Evolutionary conservation across 2,113 vertebrate genomes (phyloP), one percentile per base, ranked within the genome.

Genomic region (Muntiacus muntjak): DNA sequence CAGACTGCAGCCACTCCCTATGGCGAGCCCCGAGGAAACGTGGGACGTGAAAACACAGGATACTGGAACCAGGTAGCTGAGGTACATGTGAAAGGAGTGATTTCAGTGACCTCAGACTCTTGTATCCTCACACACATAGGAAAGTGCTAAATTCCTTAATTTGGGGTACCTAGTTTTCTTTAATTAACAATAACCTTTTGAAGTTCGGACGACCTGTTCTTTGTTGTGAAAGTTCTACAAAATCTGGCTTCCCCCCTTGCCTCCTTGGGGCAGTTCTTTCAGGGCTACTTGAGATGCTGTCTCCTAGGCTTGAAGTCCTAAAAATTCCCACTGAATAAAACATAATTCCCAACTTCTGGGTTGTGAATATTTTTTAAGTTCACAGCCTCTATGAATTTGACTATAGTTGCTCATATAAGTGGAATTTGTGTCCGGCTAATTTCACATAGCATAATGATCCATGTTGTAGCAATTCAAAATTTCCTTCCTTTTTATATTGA

Each of bases 31-130:
- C 0, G 19, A 6, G 67, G 67, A 40, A 23, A 74, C n/a, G 1
- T 11, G 23, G 19, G 67, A 6, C 40, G n/a, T 40, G 67, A 0
- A 74, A 13, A 40, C 67, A 23, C 67, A 67, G 33, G 33, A 74
- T 21, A 12, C 19, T 6, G 64, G n/a, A 19, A 9, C n/a, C 67
- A 71, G n/a, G 0, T 0, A 71, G 5, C 67, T 40, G 67, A 12
- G 19, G 19, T 12, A 36, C 9, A 0, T 2, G 5, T 74, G 19
- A 74, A 23, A 10, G 36, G 19, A 23, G 23, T 23, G 67, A 74
- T 12, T 40, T 23, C 67, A 40, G 9, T 40, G 0, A 74, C n/a
- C 10, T 8, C 67, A 40, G n/a, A 23, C 67, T 74, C n/a, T 40
- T 74, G 36, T 21, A 40, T 23, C n/a, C 23, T 74, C 67, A 19